Conservation (phyloP, 2,113 vertebrate genomes). For the Rallus limicola region DNA sequence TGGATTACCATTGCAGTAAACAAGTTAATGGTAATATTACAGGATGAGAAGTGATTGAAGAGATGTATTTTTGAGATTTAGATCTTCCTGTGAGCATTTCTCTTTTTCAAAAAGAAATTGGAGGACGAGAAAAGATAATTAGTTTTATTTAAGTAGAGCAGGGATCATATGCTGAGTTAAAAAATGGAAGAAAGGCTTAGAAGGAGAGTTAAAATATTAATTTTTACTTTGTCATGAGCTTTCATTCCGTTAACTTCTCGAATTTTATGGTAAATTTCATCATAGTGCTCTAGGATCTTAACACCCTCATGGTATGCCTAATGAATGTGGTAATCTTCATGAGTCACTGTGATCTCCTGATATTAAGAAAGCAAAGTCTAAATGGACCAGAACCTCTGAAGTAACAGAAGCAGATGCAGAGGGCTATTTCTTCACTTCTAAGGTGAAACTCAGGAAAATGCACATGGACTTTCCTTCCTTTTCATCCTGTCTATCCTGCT, state of each 20-base stretch:
- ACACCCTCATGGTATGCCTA: too few relatives aligned
- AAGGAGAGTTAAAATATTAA: neutral
- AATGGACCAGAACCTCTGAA: neutral
- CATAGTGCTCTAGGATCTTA: neutral
- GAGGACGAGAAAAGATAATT: neutral
- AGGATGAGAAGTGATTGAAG: neutral
- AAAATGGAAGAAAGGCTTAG: too few relatives aligned
- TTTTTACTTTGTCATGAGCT: neutral
- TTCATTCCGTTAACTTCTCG: neutral
- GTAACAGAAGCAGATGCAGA: neutral
- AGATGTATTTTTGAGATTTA: slow-evolving; percentile 24
- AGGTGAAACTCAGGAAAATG: neutral
- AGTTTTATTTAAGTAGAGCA: neutral
- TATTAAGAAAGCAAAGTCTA: neutral
- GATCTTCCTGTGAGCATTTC: neutral
- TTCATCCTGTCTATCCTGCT: neutral
- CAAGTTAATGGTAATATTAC: neutral
- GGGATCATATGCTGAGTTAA: neutral
- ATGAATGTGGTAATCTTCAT: neutral
- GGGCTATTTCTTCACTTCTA: neutral
- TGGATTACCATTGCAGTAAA: neutral
- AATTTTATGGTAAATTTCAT: neutral
- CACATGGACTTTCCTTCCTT: rapidly evolving
- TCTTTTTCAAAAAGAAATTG: neutral
- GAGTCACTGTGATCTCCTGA: neutral